Conservation (phyloP, 2,888 invertebrate species). For the Psylliodes chrysocephalus region DNA sequence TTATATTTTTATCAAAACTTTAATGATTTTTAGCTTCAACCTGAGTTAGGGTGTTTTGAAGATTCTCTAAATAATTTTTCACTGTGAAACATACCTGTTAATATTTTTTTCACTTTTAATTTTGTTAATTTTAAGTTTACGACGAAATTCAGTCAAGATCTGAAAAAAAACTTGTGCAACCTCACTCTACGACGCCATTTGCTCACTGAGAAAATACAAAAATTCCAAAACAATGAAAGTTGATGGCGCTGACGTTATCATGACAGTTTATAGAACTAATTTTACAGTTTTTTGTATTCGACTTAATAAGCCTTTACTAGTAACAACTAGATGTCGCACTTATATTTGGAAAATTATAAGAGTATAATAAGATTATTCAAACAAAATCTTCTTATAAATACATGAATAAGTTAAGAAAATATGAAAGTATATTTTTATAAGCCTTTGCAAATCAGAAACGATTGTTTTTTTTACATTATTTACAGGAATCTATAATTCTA, state of each 20-base stretch:
- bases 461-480: no score
- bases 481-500: no score
- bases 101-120: conserved; percentile 28
- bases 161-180: conserved; percentile 62
- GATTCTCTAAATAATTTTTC: conserved; percentile 30
- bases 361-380: no score
- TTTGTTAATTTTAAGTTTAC: conserved; percentile 44
- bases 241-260: conserved; percentile 36
- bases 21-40: conserved; percentile 45
- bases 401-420: no score
- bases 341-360: neutral
- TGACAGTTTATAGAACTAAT: conserved; percentile 34
- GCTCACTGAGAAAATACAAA: conserved; percentile 60
- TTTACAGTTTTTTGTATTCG: conserved; percentile 6
- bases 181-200: conserved; percentile 64
- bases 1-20: conserved; percentile 48
- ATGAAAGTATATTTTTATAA: no score
- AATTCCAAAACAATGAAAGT: conserved; percentile 51
- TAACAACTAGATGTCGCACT: neutral
- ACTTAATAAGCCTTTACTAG: neutral
- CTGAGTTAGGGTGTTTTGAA: conserved; percentile 34
- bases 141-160: conserved; percentile 62
- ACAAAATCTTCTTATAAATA: no score
- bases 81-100: conserved; percentile 31
- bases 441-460: no score